A percentile compares a stretch with the other conserved stretches of the same genome.
phyloP scores from a whole-genome alignment of 1,140 invertebrate genomes.

The Drosophila oshimai region DNA sequence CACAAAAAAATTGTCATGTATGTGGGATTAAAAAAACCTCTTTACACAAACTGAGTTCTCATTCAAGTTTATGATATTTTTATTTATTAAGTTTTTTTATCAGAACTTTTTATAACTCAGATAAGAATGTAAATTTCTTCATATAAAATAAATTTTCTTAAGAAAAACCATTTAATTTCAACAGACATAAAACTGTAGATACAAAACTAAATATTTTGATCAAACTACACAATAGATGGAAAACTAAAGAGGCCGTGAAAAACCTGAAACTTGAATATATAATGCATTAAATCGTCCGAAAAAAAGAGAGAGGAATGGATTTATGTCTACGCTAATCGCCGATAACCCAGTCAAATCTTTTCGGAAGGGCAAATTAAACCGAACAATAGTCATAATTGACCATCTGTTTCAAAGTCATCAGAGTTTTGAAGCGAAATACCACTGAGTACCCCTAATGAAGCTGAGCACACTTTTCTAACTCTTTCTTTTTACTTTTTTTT shows the following conservation, averaged over 20 bases:
- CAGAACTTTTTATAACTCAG: too few relatives aligned
- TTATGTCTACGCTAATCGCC: neutral
- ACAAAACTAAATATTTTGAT: too few relatives aligned
- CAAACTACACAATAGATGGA: neutral
- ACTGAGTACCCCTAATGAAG: conserved; percentile 10
- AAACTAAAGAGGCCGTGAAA: neutral
- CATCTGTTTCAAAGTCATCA: neutral
- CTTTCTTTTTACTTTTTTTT: neutral
- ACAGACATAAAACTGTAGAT: too few relatives aligned
- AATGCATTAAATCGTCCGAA: neutral
- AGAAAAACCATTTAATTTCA: too few relatives aligned
- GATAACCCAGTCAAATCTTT: neutral
- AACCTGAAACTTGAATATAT: neutral
- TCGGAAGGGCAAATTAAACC: neutral
- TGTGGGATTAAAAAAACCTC: too few relatives aligned
- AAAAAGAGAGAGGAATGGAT: neutral
- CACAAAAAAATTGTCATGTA: too few relatives aligned
- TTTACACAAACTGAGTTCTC: too few relatives aligned
- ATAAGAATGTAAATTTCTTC: too few relatives aligned
- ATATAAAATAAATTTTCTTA: neutral
- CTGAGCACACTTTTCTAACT: neutral
- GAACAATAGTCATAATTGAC: neutral
- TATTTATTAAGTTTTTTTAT: too few relatives aligned
- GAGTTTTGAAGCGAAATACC: neutral
- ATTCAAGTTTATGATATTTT: too few relatives aligned